Evolutionary conservation across 2,888 invertebrate genomes (phyloP), one percentile per base, ranked within the genome.

Genomic region (Apamea epomidion): DNA sequence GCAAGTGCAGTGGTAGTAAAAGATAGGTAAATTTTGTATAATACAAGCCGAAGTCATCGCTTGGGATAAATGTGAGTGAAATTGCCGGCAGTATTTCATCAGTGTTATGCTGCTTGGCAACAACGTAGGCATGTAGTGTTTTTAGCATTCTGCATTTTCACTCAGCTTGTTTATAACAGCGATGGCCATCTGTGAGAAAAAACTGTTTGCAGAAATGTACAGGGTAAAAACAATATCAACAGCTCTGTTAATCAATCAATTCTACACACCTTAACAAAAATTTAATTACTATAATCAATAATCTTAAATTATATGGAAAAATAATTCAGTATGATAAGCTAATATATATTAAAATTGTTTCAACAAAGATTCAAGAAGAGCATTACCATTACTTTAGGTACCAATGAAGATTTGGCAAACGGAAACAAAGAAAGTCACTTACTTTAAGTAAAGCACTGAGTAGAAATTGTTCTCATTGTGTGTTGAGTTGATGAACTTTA

Each of bases 371-470:
- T 65, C 16, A 70, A 70, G 60, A 76, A 70, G 60, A 76, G 65
- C 60, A 65, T 29, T 75, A 51, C 45, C 58, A n/a, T 75, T 42
- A 69, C 62, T 81, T 72, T 54, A 42, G 16, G 54, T 62, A 58
- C 58, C 12, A 73, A 58, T 58, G 10, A 58, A 58, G 65, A 86
- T 86, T 65, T 60, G 42, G 4, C 10, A 8, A 58, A 65, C 45
- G 18, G 73, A 86, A 82, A 84, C 86, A 86, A 86, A 77, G 76
- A 86, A 76, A 74, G 58, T 5, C 82, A 74, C 86, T 86, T 84
- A 77, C 32, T 70, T 82, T 71, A 67, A 82, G 77, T 82, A 54
- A 71, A 74, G 42, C 25, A 5, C 74, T 74, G 18, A 77, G 71
- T 77, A 69, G 16, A 77, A 76, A 65, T 67, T 74, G 42, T 77